Conservation (phyloP, 2,888 invertebrate genomes). For the Dicyrtomina minuta region DNA sequence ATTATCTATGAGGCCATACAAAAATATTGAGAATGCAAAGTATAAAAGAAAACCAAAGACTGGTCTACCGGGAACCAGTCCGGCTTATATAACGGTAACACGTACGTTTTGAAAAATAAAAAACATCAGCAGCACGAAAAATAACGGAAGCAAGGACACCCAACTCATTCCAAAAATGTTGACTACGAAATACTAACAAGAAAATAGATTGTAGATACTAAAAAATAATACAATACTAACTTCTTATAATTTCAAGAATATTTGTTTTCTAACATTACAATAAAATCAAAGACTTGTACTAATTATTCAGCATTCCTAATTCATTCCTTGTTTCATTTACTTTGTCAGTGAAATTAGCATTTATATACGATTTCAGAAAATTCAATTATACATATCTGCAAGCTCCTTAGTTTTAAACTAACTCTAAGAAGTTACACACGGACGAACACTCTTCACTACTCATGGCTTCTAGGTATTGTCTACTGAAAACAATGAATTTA, state of each 20-base stretch:
- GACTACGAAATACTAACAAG: not conserved
- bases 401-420: not conserved
- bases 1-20: not conserved
- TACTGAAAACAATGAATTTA: not conserved
- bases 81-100: slow-evolving; percentile 10
- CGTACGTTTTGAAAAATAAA: slow-evolving; percentile 10
- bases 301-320: not conserved
- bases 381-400: slow-evolving; percentile 3
- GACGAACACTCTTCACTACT: slow-evolving; percentile 11
- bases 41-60: not conserved
- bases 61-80: slow-evolving; percentile 18
- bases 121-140: slow-evolving; percentile 20
- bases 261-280: not conserved
- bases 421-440: slow-evolving; percentile 5
- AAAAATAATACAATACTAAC: not conserved
- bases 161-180: slow-evolving; percentile 15
- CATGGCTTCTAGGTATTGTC: not conserved
- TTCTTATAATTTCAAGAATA: too few species aligned
- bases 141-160: slow-evolving; percentile 20
- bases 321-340: not conserved
- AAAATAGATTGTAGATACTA: not conserved
- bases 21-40: slow-evolving; percentile 1
- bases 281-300: not conserved
- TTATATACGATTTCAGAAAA: not conserved
- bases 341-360: not conserved